Evolutionary conservation across 1,140 invertebrate species (phyloP), one percentile per base, ranked within the genome.

Genomic region (Drosophila kohkoa): DNA sequence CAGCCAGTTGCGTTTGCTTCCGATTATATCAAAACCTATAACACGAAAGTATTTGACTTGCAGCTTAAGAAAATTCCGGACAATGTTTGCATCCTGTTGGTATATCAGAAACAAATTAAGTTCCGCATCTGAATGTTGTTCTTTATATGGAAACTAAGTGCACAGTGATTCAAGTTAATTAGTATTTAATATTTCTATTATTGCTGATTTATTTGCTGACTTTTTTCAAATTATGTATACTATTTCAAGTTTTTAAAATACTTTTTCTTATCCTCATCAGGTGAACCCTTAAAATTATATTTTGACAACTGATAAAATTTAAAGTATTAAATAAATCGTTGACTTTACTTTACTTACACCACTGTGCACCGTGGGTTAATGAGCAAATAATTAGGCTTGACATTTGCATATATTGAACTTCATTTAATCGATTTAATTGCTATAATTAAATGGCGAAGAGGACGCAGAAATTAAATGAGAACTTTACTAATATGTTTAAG

Each of bases 1-100:
- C 25, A 55, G 59, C 73, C 78, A 81, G 32, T 48, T 48, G 5
- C 3, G 43, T 25, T 15, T 15, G 5, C 8, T 41, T 5, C 10
- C 43, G 6, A 54, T 13, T 10, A 65, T 54, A 46, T 67, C 30
- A 5, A 67, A 48, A n/a, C 64, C 52, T 2, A 67, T 10, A 1
- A 67, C 7, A 0, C 64, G 25, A 46, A 67, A 57, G 10, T 49
- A 67, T 7, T 35, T 3, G 4, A 13, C 11, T n/a, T 57, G 64
- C 25, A 55, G 7, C 46, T 63, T 63, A 6, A 63, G 30, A 13
- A 63, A 63, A n/a, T 63, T 38, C 2, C 8, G 7, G 6, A 1
- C 48, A 63, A 20, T 2, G 8, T 51, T 11, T 38, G 11, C n/a
- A 30, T 8, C 13, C 46, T 16, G 28, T 8, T 30, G n/a, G 3